Evolutionary conservation across 64 coral and sea anemone species (phyloP), one percentile per base, ranked within the genome.

Genomic region (Actinia tenebrosa): DNA sequence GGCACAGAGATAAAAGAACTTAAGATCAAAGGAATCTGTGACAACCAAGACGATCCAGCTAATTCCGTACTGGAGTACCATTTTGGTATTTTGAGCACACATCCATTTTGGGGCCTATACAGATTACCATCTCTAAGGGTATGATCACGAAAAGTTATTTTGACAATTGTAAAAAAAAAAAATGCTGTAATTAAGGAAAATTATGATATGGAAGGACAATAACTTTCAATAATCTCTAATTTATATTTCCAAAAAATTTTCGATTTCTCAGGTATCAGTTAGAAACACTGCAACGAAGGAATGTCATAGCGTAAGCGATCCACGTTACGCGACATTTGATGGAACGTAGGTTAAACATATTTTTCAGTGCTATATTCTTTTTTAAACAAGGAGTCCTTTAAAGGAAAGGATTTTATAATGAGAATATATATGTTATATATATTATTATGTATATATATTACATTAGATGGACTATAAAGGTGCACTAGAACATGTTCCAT

Each of bases 301-400:
- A 10, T 93, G 92, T 26, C 45, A 17, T 10, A 78, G 83, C 6
- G 77, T 72, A 45, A 84, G 84, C 58, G 92, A 93, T 69, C 92
- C 92, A 2, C 92, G 89, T 58, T 93, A 93, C 71, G 77, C 64
- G 5, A 93, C 92, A 53, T 93, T 93, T 71, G 92, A 93, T 82
- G 79, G 79, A n/a, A n/a, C n/a, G n/a, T n/a, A n/a, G n/a, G n/a
- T n/a, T n/a, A n/a, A n/a, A n/a, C n/a, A n/a, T n/a, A n/a, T n/a
- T n/a, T n/a, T n/a, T n/a, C n/a, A n/a, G n/a, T n/a, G n/a, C n/a
- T n/a, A n/a, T n/a, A n/a, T n/a, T n/a, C n/a, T n/a, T n/a, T n/a
- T n/a, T n/a, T 1, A 15, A 4, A 66, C 19, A 66, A 4, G 4
- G 3, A 5, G 22, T 7, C 4, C 3, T 22, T 66, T n/a, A n/a